Evolutionary conservation across 2,888 invertebrate genomes (phyloP).

Genomic region (Mystacides longicornis): DNA sequence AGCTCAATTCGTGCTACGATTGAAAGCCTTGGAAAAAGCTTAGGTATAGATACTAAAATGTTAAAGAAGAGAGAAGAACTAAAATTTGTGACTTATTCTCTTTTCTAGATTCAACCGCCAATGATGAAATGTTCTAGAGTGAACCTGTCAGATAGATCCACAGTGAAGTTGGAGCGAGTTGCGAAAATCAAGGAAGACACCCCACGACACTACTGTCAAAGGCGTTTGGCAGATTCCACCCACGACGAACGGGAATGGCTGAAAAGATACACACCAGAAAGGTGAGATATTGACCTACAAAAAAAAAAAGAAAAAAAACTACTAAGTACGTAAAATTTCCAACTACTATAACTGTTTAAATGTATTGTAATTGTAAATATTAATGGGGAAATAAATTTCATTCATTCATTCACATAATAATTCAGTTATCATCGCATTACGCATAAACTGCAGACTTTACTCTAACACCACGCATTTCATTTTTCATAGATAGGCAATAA

Average conservation of each 20-base stretch:
- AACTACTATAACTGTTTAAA: no score
- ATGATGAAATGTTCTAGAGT: slow-evolving; percentile 42
- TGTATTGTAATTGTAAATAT: no score
- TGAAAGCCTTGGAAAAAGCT: neutral
- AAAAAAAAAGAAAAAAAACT: no score
- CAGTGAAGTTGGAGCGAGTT: slow-evolving; percentile 26
- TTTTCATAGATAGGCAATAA: no score
- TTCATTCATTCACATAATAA: no score
- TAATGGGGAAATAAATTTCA: no score
- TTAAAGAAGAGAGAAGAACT: neutral
- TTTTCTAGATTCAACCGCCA: neutral
- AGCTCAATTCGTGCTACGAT: neutral
- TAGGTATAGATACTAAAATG: neutral
- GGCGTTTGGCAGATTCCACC: slow-evolving; percentile 39
- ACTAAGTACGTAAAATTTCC: no score
- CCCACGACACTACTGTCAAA: slow-evolving; percentile 36
- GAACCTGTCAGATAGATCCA: slow-evolving; percentile 37
- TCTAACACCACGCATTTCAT: no score
- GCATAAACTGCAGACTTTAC: no score
- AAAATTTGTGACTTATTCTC: no score
- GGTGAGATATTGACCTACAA: no score
- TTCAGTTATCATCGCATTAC: no score
- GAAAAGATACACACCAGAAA: slow-evolving; percentile 22
- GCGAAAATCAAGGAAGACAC: slow-evolving; percentile 27
- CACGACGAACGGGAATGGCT: slow-evolving; percentile 37